phyloP scores from a whole-genome alignment of 37 sponge, comb jelly and placozoan species.

The Theonella swinhoei region DNA sequence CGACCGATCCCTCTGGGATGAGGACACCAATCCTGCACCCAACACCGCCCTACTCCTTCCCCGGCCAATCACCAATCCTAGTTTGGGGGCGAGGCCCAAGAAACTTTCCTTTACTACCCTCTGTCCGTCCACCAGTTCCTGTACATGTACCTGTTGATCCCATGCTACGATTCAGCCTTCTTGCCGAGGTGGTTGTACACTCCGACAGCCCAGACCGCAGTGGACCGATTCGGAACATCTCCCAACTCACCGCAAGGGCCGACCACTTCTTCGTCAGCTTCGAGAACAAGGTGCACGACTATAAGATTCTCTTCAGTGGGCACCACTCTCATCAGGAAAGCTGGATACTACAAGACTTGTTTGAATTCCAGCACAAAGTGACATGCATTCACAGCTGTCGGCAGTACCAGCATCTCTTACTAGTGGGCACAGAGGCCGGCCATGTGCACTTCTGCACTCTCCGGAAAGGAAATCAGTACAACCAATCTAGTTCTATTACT shows the following conservation, averaged over 20 bases:
- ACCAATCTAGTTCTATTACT: not conserved
- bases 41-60: not conserved
- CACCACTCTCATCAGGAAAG: slow-evolving; percentile 24
- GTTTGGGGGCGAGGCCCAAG: not conserved
- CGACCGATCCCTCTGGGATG: not conserved
- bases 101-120: not conserved
- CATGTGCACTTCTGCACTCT: slow-evolving; percentile 29
- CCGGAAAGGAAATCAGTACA: slow-evolving; percentile 1
- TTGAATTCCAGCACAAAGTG: slow-evolving; percentile 18
- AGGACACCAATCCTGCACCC: not conserved
- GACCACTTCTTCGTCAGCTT: slow-evolving; percentile 59
- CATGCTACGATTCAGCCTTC: slow-evolving; percentile 34
- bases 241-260: slow-evolving; percentile 28
- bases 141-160: slow-evolving; percentile 14
- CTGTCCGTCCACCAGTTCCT: not conserved
- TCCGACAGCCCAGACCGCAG: not conserved
- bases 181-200: slow-evolving; percentile 31
- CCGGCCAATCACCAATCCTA: slow-evolving; percentile 18
- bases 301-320: slow-evolving; percentile 62
- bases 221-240: not conserved
- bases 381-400: slow-evolving; percentile 51
- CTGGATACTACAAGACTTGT: slow-evolving; percentile 9
- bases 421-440: slow-evolving; percentile 41
- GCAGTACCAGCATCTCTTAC: slow-evolving; percentile 16
- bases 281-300: slow-evolving; percentile 5